Evolutionary conservation across 2,113 vertebrate species (phyloP).

Genomic region (Falcunculus frontatus): DNA sequence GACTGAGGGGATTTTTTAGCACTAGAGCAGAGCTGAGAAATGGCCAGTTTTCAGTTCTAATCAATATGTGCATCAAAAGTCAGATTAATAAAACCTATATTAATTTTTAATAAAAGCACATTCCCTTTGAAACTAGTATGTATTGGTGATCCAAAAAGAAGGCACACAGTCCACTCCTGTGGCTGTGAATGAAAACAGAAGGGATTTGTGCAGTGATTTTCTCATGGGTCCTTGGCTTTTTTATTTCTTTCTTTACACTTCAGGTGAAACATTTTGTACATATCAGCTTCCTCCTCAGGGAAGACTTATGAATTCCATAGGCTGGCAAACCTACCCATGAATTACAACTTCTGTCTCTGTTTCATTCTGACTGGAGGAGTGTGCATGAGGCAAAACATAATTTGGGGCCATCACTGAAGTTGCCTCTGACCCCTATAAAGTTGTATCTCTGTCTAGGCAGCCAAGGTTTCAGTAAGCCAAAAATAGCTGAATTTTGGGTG

Average conservation of each 20-base stretch:
- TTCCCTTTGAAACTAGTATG: neutral
- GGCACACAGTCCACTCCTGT: neutral
- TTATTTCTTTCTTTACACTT: neutral
- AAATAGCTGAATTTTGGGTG: neutral
- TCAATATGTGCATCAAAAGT: neutral
- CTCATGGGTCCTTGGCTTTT: neutral
- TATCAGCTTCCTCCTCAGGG: slow-evolving; percentile 4
- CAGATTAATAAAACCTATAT: neutral
- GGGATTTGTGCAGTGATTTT: neutral
- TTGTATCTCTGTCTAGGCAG: neutral
- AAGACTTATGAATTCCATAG: neutral
- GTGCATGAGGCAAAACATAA: neutral
- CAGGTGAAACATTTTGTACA: neutral
- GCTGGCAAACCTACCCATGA: neutral
- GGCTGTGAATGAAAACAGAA: neutral
- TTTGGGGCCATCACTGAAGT: neutral
- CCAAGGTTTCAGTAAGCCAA: neutral
- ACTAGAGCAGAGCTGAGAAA: neutral
- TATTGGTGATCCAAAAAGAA: neutral
- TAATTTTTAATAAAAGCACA: neutral
- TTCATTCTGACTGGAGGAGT: neutral
- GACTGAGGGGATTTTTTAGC: neutral
- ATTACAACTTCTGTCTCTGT: neutral
- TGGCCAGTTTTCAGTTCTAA: neutral
- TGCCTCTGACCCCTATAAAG: neutral